Conservation (phyloP, 2,113 vertebrate species). For the Myotis lucifugus region DNA sequence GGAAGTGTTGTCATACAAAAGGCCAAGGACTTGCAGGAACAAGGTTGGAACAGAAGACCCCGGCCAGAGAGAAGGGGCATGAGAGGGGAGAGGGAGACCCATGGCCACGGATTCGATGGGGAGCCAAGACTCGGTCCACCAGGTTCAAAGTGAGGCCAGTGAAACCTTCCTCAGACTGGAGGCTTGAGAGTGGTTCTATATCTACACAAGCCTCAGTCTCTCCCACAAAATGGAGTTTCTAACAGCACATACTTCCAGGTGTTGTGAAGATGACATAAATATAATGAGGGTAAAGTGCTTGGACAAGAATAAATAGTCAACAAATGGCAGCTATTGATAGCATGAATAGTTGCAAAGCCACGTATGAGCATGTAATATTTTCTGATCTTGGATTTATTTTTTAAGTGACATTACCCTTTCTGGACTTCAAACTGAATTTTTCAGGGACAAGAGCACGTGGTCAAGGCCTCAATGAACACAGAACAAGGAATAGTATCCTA, state of each 20-base stretch:
- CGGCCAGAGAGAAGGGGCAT: not conserved
- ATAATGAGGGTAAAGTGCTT: not conserved
- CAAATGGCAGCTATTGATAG: not conserved
- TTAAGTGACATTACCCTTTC: slow-evolving; percentile 22
- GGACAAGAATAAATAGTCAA: not conserved
- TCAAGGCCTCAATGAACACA: not conserved
- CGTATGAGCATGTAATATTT: not conserved
- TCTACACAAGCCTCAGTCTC: not conserved
- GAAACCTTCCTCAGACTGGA: not conserved
- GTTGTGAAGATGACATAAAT: not conserved
- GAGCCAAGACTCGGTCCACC: not conserved
- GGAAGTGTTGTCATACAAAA: not conserved
- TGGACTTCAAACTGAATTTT: slow-evolving; percentile 33
- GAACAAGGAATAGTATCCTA: not conserved
- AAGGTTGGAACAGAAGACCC: not conserved
- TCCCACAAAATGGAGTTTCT: not conserved
- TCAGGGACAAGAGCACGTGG: not conserved
- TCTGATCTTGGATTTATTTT: slow-evolving; percentile 1
- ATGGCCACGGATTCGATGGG: not conserved
- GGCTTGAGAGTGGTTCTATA: not conserved
- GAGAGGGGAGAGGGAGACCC: not conserved
- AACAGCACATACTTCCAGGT: not conserved
- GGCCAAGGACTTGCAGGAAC: not conserved
- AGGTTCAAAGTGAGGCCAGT: not conserved
- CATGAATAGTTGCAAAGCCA: not conserved